Base-by-base conservation (phyloP, 1,140 invertebrate genomes). In the Hydropsyche tenuis region DNA sequence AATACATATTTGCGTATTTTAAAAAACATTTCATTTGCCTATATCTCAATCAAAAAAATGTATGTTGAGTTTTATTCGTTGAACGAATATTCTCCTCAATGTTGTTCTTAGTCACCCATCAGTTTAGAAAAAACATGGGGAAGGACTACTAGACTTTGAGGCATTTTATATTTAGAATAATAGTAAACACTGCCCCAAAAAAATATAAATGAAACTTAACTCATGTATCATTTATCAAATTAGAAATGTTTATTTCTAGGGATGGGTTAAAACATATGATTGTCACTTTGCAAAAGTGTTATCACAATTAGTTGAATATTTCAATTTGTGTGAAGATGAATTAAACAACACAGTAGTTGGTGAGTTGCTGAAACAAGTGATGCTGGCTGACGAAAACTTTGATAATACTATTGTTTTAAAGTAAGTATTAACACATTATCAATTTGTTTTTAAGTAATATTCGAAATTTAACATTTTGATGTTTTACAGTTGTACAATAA, bases 311-410 rank as follows among this genome's bases (percentile, higher is more conserved):
- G 85, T 91, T 27, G 89, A 89, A 73, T 93, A 92, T 81, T 91
- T 92, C 78, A 86, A 86, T 1, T 85, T 87, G 65, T 93, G 91
- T 70, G 92, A 94, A 82, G 90, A 92, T 79, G 92, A 93, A 82
- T 81, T 93, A 5, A 93, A 92, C 80, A 90, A 88, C 63, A 92
- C 90, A 0, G 81, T 93, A 16, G 87, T 92, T 0, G 88, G 87
- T 42, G 88, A 91, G 78, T 85, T 92, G 66, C 76, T 89, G 14
- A 88, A 85, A 25, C 79, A 83, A 77, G 76, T 77, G 11, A 48
- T 75, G 18, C 14, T 66, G 14, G 76, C 76, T 14, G 72, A 75
- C 66, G 74, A 75, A 42, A 74, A 74, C 60, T 76, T 72, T 53
- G 77, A 76, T 64, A 75, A 78, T 30, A 78, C 74, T 30, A 69